Base-by-base conservation (phyloP, 2,113 vertebrate species). In the Tetrao urogallus region DNA sequence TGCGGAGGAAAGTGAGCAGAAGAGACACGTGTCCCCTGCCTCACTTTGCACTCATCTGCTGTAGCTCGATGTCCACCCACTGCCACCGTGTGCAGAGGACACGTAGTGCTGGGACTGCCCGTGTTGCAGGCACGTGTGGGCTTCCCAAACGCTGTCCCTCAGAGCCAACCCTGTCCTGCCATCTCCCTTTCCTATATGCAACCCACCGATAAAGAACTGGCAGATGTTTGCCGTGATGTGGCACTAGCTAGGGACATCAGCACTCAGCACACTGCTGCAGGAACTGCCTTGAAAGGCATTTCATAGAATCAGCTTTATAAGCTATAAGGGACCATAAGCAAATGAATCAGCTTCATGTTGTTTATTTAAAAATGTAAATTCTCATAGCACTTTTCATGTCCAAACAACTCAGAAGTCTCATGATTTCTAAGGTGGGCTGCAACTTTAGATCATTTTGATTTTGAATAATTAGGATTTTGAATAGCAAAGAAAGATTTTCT, bases 351-450 rank as follows among this genome's bases (percentile, higher is more conserved):
- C 70, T 73, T 90, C 73, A 34, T 3, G 30, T 58, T 92, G 94
- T 95, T 97, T 96, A 86, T 90, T 82, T 86, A 38, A 76, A 77
- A 94, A 93, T 94, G 88, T 82, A 86, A 95, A 89, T 90, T 90
- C 83, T 84, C 80, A 80, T 71, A 87, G 89, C 78, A 74, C 77
- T 89, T 93, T 86, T 95, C 75, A 30, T 89, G 93, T 95, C 95
- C 82, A 96, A 95, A 92, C 92, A 95, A 88, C 88, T 94, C 90
- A 95, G 76, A 83, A 90, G 82, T 92, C 93, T 96, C 77, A 93
- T 94, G 95, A 95, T 96, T 96, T 95, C 93, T 90, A 70, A 94
- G 87, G 94, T 96, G 88, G 95, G 94, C 86, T 95, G 95, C 73
- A 96, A 95, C 82, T 48, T 91, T 71, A 91, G 50, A 97, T 93